phyloP scores from a whole-genome alignment of 2,113 vertebrate species.

The Ophiodon elongatus region DNA sequence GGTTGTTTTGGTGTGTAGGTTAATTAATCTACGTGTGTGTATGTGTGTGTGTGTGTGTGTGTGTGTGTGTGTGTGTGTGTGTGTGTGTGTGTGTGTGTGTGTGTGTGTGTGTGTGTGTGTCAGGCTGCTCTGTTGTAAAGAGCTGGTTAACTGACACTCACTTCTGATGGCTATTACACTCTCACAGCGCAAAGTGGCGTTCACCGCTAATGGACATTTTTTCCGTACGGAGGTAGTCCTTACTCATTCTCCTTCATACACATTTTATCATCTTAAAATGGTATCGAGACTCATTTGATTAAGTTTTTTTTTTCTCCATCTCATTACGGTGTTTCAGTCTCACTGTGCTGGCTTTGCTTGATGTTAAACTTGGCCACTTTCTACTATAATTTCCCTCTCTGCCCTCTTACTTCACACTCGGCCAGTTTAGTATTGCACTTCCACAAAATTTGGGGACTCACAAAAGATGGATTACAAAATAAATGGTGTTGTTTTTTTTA shows the following conservation, averaged over 20 bases:
- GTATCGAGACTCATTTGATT: neutral
- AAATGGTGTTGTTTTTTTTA: too few relatives aligned
- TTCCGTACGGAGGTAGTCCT: neutral
- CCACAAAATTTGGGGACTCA: neutral
- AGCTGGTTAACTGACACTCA: slow-evolving; percentile 28
- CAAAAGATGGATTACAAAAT: neutral
- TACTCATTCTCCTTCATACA: neutral
- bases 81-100: neutral
- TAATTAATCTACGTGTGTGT: neutral
- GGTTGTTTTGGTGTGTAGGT: slow-evolving; percentile 21
- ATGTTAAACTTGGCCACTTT: neutral
- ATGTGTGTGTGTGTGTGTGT: slow-evolving; percentile 8
- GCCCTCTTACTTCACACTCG: neutral
- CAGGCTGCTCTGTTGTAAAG: neutral
- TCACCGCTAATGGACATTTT: slow-evolving; percentile 19
- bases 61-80: neutral
- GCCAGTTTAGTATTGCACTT: neutral
- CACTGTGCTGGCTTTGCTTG: neutral
- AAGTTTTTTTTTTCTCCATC: neutral
- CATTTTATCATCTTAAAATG: neutral
- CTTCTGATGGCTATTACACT: slow-evolving; percentile 9
- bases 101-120: slow-evolving; percentile 16
- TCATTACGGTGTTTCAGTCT: neutral
- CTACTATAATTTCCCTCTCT: neutral
- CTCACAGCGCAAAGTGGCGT: slow-evolving; percentile 9